Conservation (phyloP, 2,113 vertebrate genomes). For the Australoheros scitulus region DNA sequence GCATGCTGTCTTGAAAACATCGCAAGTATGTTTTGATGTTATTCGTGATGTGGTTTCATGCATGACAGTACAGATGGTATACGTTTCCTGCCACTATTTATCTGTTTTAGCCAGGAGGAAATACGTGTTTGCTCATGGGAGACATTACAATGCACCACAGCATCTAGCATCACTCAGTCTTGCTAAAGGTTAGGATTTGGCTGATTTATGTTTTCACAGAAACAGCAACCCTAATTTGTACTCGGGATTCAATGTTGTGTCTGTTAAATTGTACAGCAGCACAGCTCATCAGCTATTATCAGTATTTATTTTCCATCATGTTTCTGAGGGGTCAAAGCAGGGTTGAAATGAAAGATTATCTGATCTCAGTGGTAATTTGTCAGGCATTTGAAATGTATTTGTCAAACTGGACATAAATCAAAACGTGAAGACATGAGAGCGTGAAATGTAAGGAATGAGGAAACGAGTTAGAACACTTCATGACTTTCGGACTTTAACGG, state of each 20-base stretch:
- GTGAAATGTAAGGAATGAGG: background rate
- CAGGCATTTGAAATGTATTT: background rate
- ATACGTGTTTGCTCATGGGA: constrained; percentile 59
- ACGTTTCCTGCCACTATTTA: constrained; percentile 59
- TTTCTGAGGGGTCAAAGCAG: background rate
- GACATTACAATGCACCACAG: constrained; percentile 19
- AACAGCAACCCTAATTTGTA: background rate
- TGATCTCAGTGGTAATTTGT: background rate
- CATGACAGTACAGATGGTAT: constrained; percentile 66
- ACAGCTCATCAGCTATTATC: background rate
- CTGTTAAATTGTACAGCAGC: background rate
- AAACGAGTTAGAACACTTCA: background rate
- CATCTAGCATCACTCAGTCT: constrained; percentile 16
- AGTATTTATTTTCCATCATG: too few species aligned
- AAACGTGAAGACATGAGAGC: background rate
- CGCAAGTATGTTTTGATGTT: constrained; percentile 24
- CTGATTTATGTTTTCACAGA: constrained; percentile 41
- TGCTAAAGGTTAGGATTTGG: constrained; percentile 6
- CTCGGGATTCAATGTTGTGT: background rate
- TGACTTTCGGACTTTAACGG: background rate
- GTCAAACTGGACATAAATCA: background rate
- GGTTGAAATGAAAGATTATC: background rate
- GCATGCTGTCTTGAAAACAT: constrained; percentile 4
- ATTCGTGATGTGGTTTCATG: background rate
- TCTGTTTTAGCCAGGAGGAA: constrained; percentile 48